Percentiles rank a stretch among this genome's conserved stretches.
These are phyloP conservation scores for Sebastes reedi DNA, from an alignment of 2,797 vertebrate species.

Conservation along the genomic window DNA sequence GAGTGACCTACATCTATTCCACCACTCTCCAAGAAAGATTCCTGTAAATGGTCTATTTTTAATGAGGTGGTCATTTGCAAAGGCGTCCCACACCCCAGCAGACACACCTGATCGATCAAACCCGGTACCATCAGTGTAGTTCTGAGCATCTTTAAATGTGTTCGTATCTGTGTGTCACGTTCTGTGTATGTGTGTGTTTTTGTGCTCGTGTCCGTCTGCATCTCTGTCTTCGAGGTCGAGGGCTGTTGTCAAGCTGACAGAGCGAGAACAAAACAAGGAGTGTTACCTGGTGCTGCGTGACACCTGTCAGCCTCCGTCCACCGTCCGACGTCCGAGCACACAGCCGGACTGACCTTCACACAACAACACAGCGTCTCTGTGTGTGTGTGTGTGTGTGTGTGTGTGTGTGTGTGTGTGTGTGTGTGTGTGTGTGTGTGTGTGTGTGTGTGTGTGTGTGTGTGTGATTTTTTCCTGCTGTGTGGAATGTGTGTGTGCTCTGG, in stretches of 20 bases:
- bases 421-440: neutral
- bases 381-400: neutral
- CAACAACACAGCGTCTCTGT: neutral
- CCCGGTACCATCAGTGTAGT: too few relatives aligned
- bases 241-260: neutral
- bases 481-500: conserved; percentile 4
- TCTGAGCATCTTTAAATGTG: neutral
- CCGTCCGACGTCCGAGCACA: neutral
- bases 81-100: too few relatives aligned
- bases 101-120: too few relatives aligned
- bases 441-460: conserved; percentile 2
- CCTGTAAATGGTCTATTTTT: too few relatives aligned
- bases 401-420: neutral
- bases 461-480: conserved; percentile 13
- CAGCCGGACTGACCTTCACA: conserved; percentile 27
- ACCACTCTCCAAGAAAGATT: too few relatives aligned
- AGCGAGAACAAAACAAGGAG: conserved; percentile 24
- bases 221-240: neutral
- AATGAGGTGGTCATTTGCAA: too few relatives aligned
- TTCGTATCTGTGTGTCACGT: neutral
- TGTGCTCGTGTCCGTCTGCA: neutral
- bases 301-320: conserved; percentile 42
- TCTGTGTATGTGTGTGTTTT: neutral
- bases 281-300: conserved; percentile 43
- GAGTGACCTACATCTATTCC: too few relatives aligned